Conservation (phyloP, 2,888 invertebrate species). For the Drosophila gaucha region DNA sequence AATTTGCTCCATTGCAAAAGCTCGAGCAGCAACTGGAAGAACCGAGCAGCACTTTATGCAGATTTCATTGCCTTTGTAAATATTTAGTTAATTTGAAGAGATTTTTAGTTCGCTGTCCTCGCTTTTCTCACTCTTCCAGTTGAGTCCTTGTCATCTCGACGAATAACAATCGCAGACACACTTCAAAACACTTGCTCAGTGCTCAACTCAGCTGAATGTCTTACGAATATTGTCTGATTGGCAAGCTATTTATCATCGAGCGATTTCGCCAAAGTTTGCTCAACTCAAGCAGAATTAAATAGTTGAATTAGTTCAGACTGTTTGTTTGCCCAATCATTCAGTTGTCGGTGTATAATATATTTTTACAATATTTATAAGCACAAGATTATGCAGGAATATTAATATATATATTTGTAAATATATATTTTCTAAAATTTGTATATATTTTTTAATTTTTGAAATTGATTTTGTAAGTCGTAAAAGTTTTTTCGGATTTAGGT, state of each 20-base stretch:
- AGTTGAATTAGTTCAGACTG: background rate
- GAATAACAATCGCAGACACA: background rate
- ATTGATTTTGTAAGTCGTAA: no score
- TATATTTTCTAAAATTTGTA: background rate
- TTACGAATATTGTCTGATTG: background rate
- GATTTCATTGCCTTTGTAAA: constrained; percentile 67
- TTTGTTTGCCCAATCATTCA: background rate
- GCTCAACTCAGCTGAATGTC: background rate
- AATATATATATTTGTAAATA: background rate
- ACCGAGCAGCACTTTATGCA: constrained; percentile 61
- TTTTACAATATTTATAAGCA: background rate
- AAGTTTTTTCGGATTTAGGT: no score
- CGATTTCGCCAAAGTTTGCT: background rate
- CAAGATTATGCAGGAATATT: background rate
- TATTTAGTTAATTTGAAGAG: constrained; percentile 70
- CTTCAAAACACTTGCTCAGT: background rate
- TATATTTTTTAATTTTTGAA: no score
- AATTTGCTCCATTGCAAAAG: constrained; percentile 64
- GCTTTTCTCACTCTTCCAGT: background rate
- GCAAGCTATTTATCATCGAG: constrained; percentile 4
- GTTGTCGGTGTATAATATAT: no score
- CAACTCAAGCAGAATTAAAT: background rate
- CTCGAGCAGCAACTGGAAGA: constrained; percentile 31
- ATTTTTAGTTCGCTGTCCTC: constrained; percentile 24
- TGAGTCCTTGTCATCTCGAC: background rate